Evolutionary conservation across 2,888 invertebrate species (phyloP).

Genomic region (Operophtera brumata): DNA sequence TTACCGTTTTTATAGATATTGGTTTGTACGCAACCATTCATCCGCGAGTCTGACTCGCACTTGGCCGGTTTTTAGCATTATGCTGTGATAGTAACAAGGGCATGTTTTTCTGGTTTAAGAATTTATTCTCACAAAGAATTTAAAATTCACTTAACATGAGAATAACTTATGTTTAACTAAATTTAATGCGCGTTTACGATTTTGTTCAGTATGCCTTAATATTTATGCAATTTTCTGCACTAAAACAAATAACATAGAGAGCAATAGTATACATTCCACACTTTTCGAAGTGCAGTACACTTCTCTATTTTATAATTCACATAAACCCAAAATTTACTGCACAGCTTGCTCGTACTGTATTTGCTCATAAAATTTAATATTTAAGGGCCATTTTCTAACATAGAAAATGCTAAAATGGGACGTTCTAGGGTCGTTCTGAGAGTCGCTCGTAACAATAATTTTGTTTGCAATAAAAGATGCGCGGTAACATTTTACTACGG

Average conservation of each 20-base stretch:
- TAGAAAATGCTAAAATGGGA: constrained; percentile 24
- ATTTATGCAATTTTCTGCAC: background rate
- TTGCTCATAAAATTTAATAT: constrained; percentile 43
- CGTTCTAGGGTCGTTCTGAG: constrained; percentile 20
- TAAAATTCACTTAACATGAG: no score
- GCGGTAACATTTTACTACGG: constrained; percentile 5
- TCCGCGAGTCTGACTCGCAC: no score
- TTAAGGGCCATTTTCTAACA: constrained; percentile 29
- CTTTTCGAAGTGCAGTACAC: background rate
- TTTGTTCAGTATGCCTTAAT: background rate
- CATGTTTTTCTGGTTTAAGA: no score
- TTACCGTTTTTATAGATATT: no score
- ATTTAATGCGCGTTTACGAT: no score
- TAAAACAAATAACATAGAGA: background rate
- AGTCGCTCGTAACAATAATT: constrained; percentile 12
- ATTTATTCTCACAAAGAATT: no score
- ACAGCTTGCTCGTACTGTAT: constrained; percentile 23
- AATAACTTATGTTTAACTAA: no score
- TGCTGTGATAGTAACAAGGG: no score
- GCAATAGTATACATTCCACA: background rate
- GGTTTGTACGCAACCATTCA: no score
- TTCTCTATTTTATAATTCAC: constrained; percentile 37
- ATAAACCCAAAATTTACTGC: constrained; percentile 36
- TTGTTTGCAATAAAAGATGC: constrained; percentile 20
- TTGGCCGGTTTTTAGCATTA: no score